Base-by-base conservation (phyloP, 2,113 vertebrate genomes). In the Rhinichthys klamathensis region DNA sequence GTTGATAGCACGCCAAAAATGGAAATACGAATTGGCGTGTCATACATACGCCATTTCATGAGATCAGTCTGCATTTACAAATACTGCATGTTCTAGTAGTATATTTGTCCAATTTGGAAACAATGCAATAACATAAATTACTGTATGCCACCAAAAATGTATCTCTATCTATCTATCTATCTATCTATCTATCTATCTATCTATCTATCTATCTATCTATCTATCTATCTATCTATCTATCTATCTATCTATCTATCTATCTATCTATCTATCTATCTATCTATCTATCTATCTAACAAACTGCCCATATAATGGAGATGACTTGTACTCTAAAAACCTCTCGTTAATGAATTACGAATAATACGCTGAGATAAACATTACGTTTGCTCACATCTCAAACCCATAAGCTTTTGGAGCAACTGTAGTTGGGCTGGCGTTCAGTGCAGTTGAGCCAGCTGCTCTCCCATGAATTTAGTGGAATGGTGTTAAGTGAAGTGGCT, bases 401-500 rank as follows among this genome's bases (percentile, higher is more conserved):
- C 27, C 25, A 16, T 76, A 54, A 51, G 49, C 46, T 51, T 54
- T 76, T 76, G 49, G 74, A 76, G 16, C 41, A 35, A 51, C 69
- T 85, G 83, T 46, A 65, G 70, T 16, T 65, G 18, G 18, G 49
- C 49, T 60, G 56, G 38, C 13, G 16, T 23, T n/a, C 15, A 69
- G 15, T 30, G 38, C 8, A 69, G 78, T 65, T 61, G 23, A 46
- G 80, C 84, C 87, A 92, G 89, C 86, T 92, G 88, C 91, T 92
- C 90, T 69, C 46, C 79, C 89, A 90, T 88, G 88, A 75, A 80
- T 84, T 35, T 2, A 83, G 67, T 78, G 79, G 79, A 87, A 84
- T 87, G 84, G 72, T 77, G 87, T 83, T 84, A 87, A 86, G 88
- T 84, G 75, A 80, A 80, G 67, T 56, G 76, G 87, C 76, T 88